Evolutionary conservation across 2,113 vertebrate genomes (phyloP).

Genomic region (Spea multiplicata): DNA sequence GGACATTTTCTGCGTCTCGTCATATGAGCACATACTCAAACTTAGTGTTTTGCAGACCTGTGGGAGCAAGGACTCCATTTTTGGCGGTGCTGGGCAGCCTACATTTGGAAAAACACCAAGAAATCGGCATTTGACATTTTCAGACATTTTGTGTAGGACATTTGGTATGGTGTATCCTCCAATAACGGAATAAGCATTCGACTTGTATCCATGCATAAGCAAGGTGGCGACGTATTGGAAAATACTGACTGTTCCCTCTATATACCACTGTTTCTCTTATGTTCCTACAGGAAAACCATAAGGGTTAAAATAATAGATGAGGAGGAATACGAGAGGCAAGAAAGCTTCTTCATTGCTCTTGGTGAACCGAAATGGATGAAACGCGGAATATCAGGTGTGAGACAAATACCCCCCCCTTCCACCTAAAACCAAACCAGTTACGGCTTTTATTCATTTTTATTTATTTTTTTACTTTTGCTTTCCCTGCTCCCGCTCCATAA

Average conservation of each 20-base stretch:
- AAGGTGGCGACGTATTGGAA: slow-evolving; percentile 56
- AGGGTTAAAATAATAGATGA: slow-evolving; percentile 99
- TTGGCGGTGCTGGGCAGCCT: no score
- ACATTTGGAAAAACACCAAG: no score
- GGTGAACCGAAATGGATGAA: slow-evolving; percentile 92
- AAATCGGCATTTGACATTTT: no score
- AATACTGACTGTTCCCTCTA: slow-evolving; percentile 56
- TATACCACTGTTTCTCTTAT: slow-evolving; percentile 73
- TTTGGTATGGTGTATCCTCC: no score
- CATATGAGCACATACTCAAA: no score
- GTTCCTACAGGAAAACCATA: slow-evolving; percentile 92
- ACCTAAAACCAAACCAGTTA: slow-evolving; percentile 46
- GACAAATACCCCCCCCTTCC: slow-evolving; percentile 53
- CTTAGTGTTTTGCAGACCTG: no score
- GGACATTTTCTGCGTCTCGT: no score
- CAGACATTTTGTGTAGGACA: no score
- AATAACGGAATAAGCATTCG: neutral
- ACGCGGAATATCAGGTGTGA: slow-evolving; percentile 88
- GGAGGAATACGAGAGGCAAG: slow-evolving; percentile 99
- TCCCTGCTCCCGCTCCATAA: slow-evolving; percentile 57
- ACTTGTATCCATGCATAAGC: neutral
- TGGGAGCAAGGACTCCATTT: no score
- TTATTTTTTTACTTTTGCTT: slow-evolving; percentile 45
- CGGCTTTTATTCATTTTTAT: slow-evolving; percentile 36
- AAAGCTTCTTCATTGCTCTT: slow-evolving; percentile 99